These are phyloP conservation scores for Smittia sp. DNA, from an alignment of 2,888 invertebrate genomes.

Conservation along the genomic window DNA sequence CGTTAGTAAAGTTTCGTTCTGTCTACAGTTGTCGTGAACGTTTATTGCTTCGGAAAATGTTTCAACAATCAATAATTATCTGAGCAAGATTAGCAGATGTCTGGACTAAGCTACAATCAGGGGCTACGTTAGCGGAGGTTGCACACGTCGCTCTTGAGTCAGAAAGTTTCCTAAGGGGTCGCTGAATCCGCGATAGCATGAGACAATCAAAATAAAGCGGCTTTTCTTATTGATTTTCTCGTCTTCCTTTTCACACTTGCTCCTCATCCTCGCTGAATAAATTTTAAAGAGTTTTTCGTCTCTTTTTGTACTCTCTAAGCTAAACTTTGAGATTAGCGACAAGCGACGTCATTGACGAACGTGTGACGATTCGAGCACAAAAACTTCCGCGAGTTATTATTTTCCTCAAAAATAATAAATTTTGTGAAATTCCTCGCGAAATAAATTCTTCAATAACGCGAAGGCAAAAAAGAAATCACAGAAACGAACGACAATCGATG, in stretches of 20 bases:
- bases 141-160: neutral
- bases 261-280: constrained; percentile 15
- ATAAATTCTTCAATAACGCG: constrained; percentile 40
- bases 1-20: too few species aligned
- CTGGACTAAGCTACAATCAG: too few species aligned
- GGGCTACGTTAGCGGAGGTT: too few species aligned
- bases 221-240: constrained; percentile 40
- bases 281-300: neutral
- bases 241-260: constrained; percentile 35
- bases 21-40: too few species aligned
- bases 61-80: too few species aligned
- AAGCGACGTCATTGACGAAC: neutral
- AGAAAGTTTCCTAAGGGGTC: neutral
- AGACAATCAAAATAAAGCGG: constrained; percentile 40
- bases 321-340: neutral
- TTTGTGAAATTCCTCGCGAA: constrained; percentile 2
- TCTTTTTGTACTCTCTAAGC: neutral
- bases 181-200: neutral
- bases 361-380: neutral
- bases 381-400: neutral
- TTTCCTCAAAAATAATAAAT: constrained; percentile 34
- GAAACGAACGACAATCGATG: constrained; percentile 36
- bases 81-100: too few species aligned
- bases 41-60: neutral
- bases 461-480: constrained; percentile 13